These are phyloP conservation scores for Etheostoma perlongum DNA, from an alignment of 2,797 vertebrate genomes.

Conservation along the genomic window DNA sequence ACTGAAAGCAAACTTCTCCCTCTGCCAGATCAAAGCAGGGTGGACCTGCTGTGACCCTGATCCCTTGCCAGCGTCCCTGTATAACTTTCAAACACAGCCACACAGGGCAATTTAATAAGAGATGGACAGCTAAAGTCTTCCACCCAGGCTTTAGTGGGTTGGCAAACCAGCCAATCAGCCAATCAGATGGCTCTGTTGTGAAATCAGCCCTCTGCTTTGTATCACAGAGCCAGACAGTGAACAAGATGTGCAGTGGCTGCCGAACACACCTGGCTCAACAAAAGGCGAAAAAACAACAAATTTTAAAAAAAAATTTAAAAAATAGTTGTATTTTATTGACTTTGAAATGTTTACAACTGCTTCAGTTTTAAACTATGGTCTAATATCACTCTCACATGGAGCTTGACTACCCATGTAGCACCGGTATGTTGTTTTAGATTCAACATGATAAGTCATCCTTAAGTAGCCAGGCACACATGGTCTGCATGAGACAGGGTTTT, in stretches of 20 bases:
- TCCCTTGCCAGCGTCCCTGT: constrained; percentile 71
- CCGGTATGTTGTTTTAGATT: constrained; percentile 44
- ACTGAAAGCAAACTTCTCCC: constrained; percentile 75
- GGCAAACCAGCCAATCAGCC: constrained; percentile 49
- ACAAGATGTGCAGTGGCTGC: constrained; percentile 33
- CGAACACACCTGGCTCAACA: constrained; percentile 31
- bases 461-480: constrained; percentile 66
- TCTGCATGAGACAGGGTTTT: constrained; percentile 53
- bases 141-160: constrained; percentile 64
- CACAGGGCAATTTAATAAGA: constrained; percentile 81
- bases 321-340: constrained; percentile 52
- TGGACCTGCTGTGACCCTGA: constrained; percentile 58
- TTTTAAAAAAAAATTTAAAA: constrained; percentile 48
- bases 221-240: constrained; percentile 57
- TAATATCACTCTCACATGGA: constrained; percentile 64
- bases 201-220: constrained; percentile 78
- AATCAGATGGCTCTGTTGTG: constrained; percentile 53
- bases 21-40: constrained; percentile 77
- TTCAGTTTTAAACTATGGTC: constrained; percentile 58
- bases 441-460: constrained; percentile 70
- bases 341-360: constrained; percentile 68
- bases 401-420: constrained; percentile 37
- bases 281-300: constrained; percentile 47
- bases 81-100: constrained; percentile 83
- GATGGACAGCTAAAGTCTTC: constrained; percentile 82